These are phyloP conservation scores for Azemiops feae DNA, from an alignment of 2,113 vertebrate species.

Conservation along the genomic window DNA sequence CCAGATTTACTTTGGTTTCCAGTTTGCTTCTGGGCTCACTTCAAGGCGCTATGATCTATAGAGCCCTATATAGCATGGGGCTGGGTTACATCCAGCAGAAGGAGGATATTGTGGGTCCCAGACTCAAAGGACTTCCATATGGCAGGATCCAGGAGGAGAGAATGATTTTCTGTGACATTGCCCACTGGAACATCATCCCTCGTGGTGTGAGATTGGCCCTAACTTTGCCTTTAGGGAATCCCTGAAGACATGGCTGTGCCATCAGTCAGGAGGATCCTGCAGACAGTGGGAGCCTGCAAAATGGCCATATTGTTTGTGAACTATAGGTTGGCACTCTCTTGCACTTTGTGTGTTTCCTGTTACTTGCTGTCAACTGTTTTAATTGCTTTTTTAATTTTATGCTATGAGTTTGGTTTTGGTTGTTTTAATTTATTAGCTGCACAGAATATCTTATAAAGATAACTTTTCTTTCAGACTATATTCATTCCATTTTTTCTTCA, in stretches of 20 bases:
- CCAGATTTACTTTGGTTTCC: background rate
- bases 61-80: background rate
- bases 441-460: background rate
- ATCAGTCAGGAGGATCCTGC: background rate
- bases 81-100: background rate
- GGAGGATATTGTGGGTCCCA: background rate
- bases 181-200: background rate
- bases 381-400: background rate
- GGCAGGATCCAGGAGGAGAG: background rate
- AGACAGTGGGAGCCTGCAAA: background rate
- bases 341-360: background rate
- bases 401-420: background rate
- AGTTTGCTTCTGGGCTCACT: background rate
- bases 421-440: background rate
- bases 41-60: background rate
- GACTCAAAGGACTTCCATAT: background rate
- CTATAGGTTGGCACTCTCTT: background rate
- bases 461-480: background rate
- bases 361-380: background rate
- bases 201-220: background rate
- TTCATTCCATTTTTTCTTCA: background rate
- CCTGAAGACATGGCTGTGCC: background rate
- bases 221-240: background rate
- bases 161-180: background rate
- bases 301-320: background rate